Base-by-base conservation (phyloP, 2,888 invertebrate genomes). In the Eupelmus urozonus region DNA sequence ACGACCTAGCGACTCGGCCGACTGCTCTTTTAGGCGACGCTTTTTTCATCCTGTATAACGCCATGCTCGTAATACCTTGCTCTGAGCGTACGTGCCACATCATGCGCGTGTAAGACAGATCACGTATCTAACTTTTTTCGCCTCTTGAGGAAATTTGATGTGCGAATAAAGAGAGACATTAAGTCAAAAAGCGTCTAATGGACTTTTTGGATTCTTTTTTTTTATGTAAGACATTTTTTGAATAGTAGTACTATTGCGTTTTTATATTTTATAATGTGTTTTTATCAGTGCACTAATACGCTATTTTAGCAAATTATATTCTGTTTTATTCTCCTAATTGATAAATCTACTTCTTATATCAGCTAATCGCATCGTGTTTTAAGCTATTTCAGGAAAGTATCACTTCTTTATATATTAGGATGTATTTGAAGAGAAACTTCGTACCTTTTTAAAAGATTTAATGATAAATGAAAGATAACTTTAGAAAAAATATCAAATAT, bases 1-100 rank as follows among this genome's bases (percentile, higher is more conserved):
- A 83, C 83, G 82, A 55, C 16, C 20, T 40, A 16, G 27, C 29
- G 63, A 55, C 63, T 62, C 27, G n/a, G n/a, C n/a, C n/a, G n/a
- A n/a, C 34, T 45, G 20, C 57, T 51, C 23, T 55, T 63, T 34
- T 62, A 34, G 27, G 34, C 27, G 11, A 9, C n/a, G 18, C 25
- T 53, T 72, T 73, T 67, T 65, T 67, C 18, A 1, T 67, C 59
- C 34, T 34, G 3, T 34, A 9, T 34, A n/a, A n/a, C n/a, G n/a
- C n/a, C 16, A 13, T 13, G 53, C 20, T 53, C 53, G n/a, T 49
- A 16, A 13, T 45, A 4, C 42, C 49, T 51, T 25, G 18, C 40
- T n/a, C 55, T 57, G 4, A 18, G 42, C n/a, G 49, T 72, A 77
- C 76, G 79, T 65, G 73, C 63, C 65, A 60, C 67, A 65, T 69